phyloP scores from a whole-genome alignment of 2,888 invertebrate species.

The Capitulum mitella region DNA sequence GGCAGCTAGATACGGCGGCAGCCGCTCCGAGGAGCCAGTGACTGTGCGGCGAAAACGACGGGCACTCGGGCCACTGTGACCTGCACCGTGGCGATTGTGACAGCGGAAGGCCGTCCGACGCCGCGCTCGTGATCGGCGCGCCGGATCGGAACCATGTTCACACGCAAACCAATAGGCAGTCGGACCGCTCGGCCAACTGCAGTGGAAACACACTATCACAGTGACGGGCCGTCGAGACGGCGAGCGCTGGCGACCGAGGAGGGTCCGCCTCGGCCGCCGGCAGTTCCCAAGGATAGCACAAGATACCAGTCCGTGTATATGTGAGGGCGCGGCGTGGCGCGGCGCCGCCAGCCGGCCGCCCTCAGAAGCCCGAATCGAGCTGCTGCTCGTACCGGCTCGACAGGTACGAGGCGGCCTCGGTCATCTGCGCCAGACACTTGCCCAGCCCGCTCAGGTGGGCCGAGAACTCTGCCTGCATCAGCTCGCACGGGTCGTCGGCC shows the following conservation, averaged over 20 bases:
- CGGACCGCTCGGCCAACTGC: no score
- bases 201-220: not conserved
- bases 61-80: not conserved
- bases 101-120: not conserved
- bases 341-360: not conserved
- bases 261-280: not conserved
- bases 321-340: no score
- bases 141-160: not conserved
- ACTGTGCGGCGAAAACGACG: not conserved
- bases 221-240: not conserved
- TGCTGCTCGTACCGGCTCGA: conserved; percentile 5
- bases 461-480: not conserved
- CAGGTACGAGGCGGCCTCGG: not conserved
- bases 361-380: conserved; percentile 6
- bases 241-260: not conserved
- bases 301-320: not conserved
- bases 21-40: not conserved
- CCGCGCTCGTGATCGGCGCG: not conserved
- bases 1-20: not conserved
- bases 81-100: not conserved
- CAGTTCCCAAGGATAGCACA: not conserved
- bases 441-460: conserved; percentile 2
- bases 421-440: conserved; percentile 19
- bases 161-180: not conserved
- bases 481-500: not conserved